Evolutionary conservation across 2,113 vertebrate species (phyloP).

Genomic region (Larimichthys crocea): DNA sequence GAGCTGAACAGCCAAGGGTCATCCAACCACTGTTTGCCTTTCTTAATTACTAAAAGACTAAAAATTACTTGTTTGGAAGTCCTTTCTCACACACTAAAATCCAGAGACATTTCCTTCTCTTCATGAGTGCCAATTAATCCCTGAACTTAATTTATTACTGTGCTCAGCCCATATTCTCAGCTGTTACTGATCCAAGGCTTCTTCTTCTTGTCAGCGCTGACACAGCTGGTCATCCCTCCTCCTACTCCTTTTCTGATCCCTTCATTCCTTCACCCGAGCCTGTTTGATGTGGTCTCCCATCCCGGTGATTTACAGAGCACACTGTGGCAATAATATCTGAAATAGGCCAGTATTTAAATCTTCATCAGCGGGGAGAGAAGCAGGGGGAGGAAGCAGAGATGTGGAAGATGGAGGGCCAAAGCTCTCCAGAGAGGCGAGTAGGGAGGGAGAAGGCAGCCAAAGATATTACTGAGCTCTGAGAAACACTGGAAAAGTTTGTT

Average conservation of each 20-base stretch:
- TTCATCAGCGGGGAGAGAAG: slow-evolving; percentile 52
- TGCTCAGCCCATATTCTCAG: not conserved
- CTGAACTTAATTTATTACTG: not conserved
- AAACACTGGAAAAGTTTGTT: slow-evolving; percentile 49
- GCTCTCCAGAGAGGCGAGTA: slow-evolving; percentile 37
- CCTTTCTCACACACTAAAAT: slow-evolving; percentile 26
- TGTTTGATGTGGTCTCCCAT: slow-evolving; percentile 49
- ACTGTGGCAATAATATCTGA: slow-evolving; percentile 51
- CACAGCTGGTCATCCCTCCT: not conserved
- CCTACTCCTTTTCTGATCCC: not conserved
- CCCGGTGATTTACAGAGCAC: slow-evolving; percentile 52
- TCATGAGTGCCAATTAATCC: slow-evolving; percentile 25
- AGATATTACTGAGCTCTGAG: slow-evolving; percentile 57
- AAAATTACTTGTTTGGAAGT: slow-evolving; percentile 14
- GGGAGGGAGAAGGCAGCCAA: slow-evolving; percentile 52
- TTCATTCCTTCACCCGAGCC: slow-evolving; percentile 6
- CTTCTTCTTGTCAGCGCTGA: slow-evolving; percentile 17
- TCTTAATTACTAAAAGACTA: slow-evolving; percentile 15
- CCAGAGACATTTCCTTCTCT: slow-evolving; percentile 23
- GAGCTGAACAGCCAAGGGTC: slow-evolving; percentile 5
- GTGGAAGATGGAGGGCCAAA: slow-evolving; percentile 4
- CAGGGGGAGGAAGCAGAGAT: slow-evolving; percentile 23
- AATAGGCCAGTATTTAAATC: slow-evolving; percentile 65
- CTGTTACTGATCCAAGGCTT: slow-evolving; percentile 6
- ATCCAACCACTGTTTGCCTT: slow-evolving; percentile 31